Evolutionary conservation across 2,113 vertebrate species (phyloP).

Genomic region (Hippolais icterina): DNA sequence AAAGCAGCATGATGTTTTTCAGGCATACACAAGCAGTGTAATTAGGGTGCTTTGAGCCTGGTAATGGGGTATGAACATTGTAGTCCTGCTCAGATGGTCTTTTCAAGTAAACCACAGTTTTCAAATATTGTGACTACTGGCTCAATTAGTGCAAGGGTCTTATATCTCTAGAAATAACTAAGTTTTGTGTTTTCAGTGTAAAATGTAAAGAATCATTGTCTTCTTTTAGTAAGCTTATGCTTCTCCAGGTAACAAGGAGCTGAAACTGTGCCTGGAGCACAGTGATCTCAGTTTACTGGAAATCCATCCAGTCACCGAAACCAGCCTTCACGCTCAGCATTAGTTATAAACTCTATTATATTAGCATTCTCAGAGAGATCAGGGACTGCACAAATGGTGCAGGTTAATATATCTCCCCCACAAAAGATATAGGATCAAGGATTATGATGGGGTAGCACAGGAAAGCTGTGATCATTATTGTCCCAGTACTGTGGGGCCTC

Average conservation of each 20-base stretch:
- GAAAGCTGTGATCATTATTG: not conserved
- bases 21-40: not conserved
- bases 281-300: not conserved
- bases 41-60: not conserved
- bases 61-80: not conserved
- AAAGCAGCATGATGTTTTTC: not conserved
- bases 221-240: not conserved
- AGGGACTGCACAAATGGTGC: not conserved
- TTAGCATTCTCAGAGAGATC: not conserved
- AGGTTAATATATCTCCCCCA: not conserved
- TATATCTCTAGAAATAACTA: not conserved
- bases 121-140: not conserved
- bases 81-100: not conserved
- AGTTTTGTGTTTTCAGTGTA: not conserved
- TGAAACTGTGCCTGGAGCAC: not conserved
- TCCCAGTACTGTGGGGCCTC: accelerated
- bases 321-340: not conserved
- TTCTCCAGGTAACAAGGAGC: not conserved
- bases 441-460: not conserved
- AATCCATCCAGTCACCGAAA: not conserved
- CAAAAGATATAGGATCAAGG: not conserved
- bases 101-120: not conserved
- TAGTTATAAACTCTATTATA: not conserved
- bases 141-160: not conserved
- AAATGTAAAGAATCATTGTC: not conserved